A percentile compares a stretch with the other conserved stretches of the same genome.
Conservation (phyloP, 2,888 invertebrate species). For the Hydroisotoma schaefferi region DNA sequence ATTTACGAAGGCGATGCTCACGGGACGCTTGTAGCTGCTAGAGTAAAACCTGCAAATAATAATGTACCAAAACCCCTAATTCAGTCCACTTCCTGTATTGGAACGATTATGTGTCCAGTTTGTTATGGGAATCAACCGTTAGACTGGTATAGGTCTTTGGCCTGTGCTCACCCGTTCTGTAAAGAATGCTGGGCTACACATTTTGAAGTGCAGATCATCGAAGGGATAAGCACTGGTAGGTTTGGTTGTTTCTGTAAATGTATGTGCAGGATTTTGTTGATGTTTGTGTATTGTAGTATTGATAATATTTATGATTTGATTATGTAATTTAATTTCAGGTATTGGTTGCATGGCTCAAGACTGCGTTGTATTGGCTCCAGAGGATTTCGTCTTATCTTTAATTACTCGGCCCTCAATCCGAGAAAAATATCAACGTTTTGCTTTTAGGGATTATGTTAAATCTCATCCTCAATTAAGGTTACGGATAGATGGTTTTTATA, state of each 20-base stretch:
- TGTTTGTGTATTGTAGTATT: no score
- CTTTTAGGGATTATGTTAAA: constrained; percentile 93
- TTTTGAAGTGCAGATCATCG: constrained; percentile 92
- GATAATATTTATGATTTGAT: not conserved
- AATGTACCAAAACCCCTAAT: constrained; percentile 36
- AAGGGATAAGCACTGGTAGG: constrained; percentile 68
- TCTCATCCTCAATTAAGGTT: constrained; percentile 76
- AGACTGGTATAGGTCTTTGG: constrained; percentile 72
- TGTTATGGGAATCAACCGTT: constrained; percentile 67
- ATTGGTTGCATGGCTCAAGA: constrained; percentile 97
- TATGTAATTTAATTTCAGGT: constrained; percentile 57
- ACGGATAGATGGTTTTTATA: not conserved
- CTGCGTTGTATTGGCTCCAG: constrained; percentile 91
- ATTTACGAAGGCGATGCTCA: constrained; percentile 69
- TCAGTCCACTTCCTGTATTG: constrained; percentile 33
- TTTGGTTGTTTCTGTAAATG: not conserved
- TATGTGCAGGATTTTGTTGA: not conserved
- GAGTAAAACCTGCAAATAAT: constrained; percentile 45
- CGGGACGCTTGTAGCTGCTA: constrained; percentile 52
- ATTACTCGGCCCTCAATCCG: constrained; percentile 76
- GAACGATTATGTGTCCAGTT: constrained; percentile 64
- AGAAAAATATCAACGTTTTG: constrained; percentile 91
- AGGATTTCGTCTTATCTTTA: constrained; percentile 87
- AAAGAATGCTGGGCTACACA: constrained; percentile 94
- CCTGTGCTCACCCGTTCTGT: constrained; percentile 92